Percentiles rank a stretch among this genome's conserved stretches.
Evolutionary conservation across 2,113 vertebrate genomes (phyloP).

Genomic region (Nanger granti): DNA sequence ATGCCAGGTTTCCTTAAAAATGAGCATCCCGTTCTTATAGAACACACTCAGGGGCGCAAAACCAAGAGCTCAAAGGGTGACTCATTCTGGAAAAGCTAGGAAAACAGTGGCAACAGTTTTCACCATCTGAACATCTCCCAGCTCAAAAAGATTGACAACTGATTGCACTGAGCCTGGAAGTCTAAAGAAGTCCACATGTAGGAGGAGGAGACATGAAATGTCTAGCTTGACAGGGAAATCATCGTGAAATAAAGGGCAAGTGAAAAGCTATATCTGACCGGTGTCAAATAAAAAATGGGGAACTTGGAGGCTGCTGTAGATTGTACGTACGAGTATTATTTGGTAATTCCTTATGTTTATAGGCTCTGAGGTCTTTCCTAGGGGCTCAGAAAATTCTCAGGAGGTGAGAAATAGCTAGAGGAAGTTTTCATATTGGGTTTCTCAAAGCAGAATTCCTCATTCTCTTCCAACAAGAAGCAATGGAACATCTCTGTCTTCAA

Average conservation of each 20-base stretch:
- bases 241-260: neutral
- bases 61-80: neutral
- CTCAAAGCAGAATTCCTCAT: neutral
- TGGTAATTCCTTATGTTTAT: neutral
- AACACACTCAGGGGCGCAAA: neutral
- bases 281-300: neutral
- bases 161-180: neutral
- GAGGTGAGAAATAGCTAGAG: neutral
- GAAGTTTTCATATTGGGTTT: conserved; percentile 11
- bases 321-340: conserved; percentile 5
- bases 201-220: neutral
- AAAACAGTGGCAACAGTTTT: conserved; percentile 7
- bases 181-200: neutral
- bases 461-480: conserved; percentile 11
- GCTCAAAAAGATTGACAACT: neutral
- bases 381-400: neutral
- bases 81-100: neutral
- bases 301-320: neutral
- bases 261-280: neutral
- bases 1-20: conserved; percentile 3
- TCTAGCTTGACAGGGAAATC: neutral
- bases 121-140: neutral
- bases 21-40: neutral
- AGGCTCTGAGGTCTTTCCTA: neutral
- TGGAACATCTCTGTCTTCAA: neutral